Percentiles rank a stretch among this genome's conserved stretches.
These are phyloP conservation scores for Lutjanus campechanus DNA, from an alignment of 2,797 vertebrate genomes.

Conservation along the genomic window DNA sequence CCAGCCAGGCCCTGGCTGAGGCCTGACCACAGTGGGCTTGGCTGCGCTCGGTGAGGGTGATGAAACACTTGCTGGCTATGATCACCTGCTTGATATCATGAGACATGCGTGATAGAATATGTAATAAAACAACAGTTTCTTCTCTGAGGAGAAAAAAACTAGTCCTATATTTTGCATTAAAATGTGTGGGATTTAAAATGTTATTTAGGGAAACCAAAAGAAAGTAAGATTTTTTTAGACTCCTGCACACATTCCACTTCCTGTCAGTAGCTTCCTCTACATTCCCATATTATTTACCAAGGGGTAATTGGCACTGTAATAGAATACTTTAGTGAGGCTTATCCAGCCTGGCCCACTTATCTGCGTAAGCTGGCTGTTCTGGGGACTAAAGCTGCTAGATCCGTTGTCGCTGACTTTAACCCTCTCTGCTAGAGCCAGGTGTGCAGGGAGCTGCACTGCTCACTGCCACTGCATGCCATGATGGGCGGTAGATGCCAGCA, in stretches of 20 bases:
- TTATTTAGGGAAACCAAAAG: constrained; percentile 57
- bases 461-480: constrained; percentile 51
- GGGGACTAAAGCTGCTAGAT: constrained; percentile 80
- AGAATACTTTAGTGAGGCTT: constrained; percentile 80
- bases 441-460: constrained; percentile 57
- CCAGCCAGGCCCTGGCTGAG: constrained; percentile 60
- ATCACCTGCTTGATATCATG: constrained; percentile 36
- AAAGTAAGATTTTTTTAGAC: constrained; percentile 51
- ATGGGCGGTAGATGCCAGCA: constrained; percentile 33
- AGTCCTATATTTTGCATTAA: constrained; percentile 19
- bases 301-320: constrained; percentile 82
- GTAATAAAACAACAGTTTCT: neutral
- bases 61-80: constrained; percentile 41
- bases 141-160: neutral
- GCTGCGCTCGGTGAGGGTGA: constrained; percentile 25
- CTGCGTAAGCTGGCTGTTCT: constrained; percentile 82
- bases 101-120: constrained; percentile 38
- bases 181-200: constrained; percentile 40
- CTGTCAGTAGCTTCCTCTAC: constrained; percentile 66
- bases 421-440: constrained; percentile 74
- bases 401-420: constrained; percentile 76
- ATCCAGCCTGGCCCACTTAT: constrained; percentile 79
- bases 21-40: constrained; percentile 57
- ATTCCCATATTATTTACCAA: constrained; percentile 77
- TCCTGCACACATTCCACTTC: constrained; percentile 57